Evolutionary conservation across 2,888 invertebrate genomes (phyloP), one percentile per base, ranked within the genome.

Genomic region (Oscheius myriophilus): DNA sequence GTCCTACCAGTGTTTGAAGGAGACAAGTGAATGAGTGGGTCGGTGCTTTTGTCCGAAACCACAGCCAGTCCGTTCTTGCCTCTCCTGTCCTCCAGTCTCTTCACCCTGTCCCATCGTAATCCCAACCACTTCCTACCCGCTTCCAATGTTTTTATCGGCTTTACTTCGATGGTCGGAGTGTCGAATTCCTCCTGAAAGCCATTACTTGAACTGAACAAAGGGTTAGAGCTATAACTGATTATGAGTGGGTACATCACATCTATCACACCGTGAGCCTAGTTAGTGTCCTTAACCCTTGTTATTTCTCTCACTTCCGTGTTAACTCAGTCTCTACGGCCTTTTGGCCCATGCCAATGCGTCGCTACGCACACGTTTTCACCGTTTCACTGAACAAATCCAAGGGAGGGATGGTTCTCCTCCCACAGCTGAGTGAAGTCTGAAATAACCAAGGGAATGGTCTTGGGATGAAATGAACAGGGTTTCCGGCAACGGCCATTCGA

Each of bases 11-110:
- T 70, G 18, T 66, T 63, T 3, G 77, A 68, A 1, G 77, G 80
- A 9, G 74, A 72, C 0, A 76, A 45, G 67, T 80, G 77, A 49
- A 82, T 78, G 52, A 83, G 72, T 54, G 82, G 81, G 59, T 83
- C 83, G 11, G 80, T 77, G 67, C 41, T 81, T 72, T 82, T 83
- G 63, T 83, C 83, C 6, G 76, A 74, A 18, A 80, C 77, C 53
- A 82, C 66, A 9, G 82, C 74, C 0, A 81, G 63, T 16, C 80
- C 80, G 55, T 73, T 75, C 26, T 71, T 74, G 46, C 46, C 59
- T n/a, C 45, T 43, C 16, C 57, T 21, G 14, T 55, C 55, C 23
- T 65, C 57, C 26, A 16, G 33, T n/a, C 21, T 16, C 23, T 65
- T 65, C 26, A 54, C 55, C 3, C 55, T 46, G 52, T 63, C 63